phyloP scores from a whole-genome alignment of 2,888 invertebrate species.

The Bimastos eiseni region DNA sequence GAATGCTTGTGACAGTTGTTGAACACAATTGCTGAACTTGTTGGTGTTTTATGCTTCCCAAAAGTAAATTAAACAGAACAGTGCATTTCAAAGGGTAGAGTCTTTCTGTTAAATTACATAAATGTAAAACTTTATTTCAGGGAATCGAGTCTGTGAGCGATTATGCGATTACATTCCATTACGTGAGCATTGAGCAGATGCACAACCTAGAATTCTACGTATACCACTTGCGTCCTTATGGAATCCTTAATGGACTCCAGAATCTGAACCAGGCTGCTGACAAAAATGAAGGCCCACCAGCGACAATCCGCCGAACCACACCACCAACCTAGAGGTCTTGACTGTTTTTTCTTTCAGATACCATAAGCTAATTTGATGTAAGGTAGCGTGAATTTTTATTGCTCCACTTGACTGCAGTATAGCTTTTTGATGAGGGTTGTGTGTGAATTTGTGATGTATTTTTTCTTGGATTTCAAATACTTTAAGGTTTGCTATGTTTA shows the following conservation, averaged over 20 bases:
- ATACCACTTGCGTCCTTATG: constrained; percentile 42
- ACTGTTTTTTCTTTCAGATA: not conserved
- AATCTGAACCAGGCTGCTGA: constrained; percentile 32
- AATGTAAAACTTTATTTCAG: constrained; percentile 45
- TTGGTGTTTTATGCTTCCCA: too few relatives aligned
- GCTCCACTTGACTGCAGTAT: not conserved
- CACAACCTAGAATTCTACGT: constrained; percentile 42
- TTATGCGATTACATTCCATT: constrained; percentile 58
- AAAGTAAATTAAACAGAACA: not conserved
- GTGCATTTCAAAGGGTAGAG: not conserved
- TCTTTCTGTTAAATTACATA: not conserved
- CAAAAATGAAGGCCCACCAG: too few relatives aligned
- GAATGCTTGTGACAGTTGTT: too few relatives aligned
- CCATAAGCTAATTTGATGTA: not conserved
- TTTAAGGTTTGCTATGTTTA: not conserved
- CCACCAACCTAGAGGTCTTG: not conserved
- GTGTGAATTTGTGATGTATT: not conserved
- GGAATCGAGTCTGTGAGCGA: constrained; percentile 56
- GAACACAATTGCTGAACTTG: too few relatives aligned
- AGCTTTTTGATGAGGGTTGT: not conserved
- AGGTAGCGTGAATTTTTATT: not conserved
- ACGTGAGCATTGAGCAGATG: constrained; percentile 44
- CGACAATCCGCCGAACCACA: not conserved
- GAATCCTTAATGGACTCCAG: constrained; percentile 35
- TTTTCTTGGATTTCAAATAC: not conserved